Base-by-base conservation (phyloP, 2,797 vertebrate genomes). In the Coregonus sp. region DNA sequence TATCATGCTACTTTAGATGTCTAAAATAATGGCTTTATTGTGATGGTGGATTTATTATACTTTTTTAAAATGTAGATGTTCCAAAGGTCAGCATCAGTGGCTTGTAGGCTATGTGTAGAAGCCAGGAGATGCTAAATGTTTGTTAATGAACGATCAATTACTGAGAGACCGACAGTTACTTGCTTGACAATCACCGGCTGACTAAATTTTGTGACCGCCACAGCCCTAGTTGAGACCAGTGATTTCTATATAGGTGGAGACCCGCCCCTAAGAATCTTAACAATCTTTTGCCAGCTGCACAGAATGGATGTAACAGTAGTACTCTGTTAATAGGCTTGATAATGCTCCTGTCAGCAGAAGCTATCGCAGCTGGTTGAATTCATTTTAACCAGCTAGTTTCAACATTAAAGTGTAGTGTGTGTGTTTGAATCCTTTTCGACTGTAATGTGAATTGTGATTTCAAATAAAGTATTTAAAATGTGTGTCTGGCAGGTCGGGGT, bases 401-500 rank as follows among this genome's bases (percentile, higher is more conserved):
- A 40, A 47, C 18, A 47, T 35, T 20, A 12, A 15, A 29, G n/a
- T 29, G 51, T 20, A 68, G 66, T 69, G 40, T 52, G 16, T 75
- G 18, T 54, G 0, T 52, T 18, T 72, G 25, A 77, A n/a, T 6
- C 54, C 54, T 59, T n/a, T 56, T 59, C 2, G 4, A 59, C 18
- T 7, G 15, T 18, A 5, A 5, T 18, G 5, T 18, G 40, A n/a
- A 16, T 61, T 61, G 59, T 20, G n/a, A 20, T 11, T 61, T 61
- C 20, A 61, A 25, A 61, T 0, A n/a, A 61, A 20, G 18, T 15
- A 20, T 61, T 56, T 56, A 11, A 47, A 47, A 47, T 12, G 40
- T 47, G 7, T n/a, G 4, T 72, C 66, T 31, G 78, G 29, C 90
- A 99, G 98, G 98, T 83, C 95, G 98, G 90, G 98, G 98, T 81